phyloP scores from a whole-genome alignment of 2,113 vertebrate genomes.

The Macheiramphus alcinus region DNA sequence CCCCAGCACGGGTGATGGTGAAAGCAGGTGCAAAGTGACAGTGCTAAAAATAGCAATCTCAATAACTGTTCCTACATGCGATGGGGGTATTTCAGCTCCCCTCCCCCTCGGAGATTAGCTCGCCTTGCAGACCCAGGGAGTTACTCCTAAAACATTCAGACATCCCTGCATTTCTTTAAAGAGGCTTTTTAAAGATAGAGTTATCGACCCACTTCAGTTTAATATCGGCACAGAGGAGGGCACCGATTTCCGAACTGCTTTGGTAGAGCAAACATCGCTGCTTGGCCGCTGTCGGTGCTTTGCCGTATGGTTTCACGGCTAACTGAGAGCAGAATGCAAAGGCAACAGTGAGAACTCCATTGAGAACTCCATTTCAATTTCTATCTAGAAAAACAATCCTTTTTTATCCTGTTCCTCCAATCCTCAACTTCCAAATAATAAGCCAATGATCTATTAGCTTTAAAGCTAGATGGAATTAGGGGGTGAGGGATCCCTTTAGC shows the following conservation, averaged over 20 bases:
- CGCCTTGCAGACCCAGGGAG: neutral
- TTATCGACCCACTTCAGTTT: accelerated
- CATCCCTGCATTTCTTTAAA: neutral
- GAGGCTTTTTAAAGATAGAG: neutral
- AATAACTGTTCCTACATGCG: accelerated
- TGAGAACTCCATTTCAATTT: neutral
- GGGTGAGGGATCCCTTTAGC: neutral
- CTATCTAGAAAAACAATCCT: neutral
- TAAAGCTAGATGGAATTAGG: neutral
- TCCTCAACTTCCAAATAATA: neutral
- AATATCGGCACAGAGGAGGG: accelerated
- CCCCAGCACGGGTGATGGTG: neutral
- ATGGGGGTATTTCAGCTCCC: neutral
- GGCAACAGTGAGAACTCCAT: neutral
- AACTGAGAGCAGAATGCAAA: accelerated
- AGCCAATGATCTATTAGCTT: neutral
- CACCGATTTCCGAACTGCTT: accelerated
- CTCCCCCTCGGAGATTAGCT: neutral
- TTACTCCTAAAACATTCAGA: neutral
- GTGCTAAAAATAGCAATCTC: neutral
- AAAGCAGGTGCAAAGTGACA: conserved; percentile 25
- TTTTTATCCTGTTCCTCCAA: neutral
- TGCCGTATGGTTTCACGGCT: too few relatives aligned
- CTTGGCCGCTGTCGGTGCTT: neutral
- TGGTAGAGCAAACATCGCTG: accelerated